Conservation (phyloP, 1,140 invertebrate species). For the Nilaparvata lugens region DNA sequence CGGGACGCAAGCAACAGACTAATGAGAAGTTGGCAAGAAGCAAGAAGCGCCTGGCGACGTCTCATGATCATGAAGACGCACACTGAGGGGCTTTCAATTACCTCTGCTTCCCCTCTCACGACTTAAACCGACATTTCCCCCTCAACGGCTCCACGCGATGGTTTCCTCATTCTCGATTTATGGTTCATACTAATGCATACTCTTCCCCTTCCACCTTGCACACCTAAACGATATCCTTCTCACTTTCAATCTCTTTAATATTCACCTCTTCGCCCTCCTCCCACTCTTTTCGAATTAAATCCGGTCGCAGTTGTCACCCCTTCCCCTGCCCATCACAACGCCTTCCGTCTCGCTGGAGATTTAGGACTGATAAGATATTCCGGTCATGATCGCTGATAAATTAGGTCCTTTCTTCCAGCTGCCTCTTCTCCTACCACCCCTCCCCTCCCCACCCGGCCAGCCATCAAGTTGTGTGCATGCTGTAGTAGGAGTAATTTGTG, state of each 20-base stretch:
- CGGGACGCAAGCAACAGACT: too few relatives aligned
- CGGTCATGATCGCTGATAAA: constrained; percentile 1
- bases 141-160: too few relatives aligned
- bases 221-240: background rate
- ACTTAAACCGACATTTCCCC: too few relatives aligned
- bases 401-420: background rate
- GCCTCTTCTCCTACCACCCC: too few relatives aligned
- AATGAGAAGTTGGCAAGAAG: too few relatives aligned
- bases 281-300: background rate
- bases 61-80: too few relatives aligned
- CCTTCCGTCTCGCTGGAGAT: background rate
- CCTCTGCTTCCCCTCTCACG: too few relatives aligned
- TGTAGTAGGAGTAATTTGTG: too few relatives aligned
- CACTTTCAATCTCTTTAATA: constrained; percentile 6
- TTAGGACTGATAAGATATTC: constrained; percentile 3
- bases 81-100: too few relatives aligned
- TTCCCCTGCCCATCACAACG: background rate
- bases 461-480: too few relatives aligned
- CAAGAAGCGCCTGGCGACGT: too few relatives aligned
- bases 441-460: too few relatives aligned
- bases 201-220: background rate
- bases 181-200: background rate
- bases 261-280: background rate
- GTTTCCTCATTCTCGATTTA: background rate
- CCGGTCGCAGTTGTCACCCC: background rate